phyloP scores from a whole-genome alignment of 2,113 vertebrate species.

The Pipra filicauda region DNA sequence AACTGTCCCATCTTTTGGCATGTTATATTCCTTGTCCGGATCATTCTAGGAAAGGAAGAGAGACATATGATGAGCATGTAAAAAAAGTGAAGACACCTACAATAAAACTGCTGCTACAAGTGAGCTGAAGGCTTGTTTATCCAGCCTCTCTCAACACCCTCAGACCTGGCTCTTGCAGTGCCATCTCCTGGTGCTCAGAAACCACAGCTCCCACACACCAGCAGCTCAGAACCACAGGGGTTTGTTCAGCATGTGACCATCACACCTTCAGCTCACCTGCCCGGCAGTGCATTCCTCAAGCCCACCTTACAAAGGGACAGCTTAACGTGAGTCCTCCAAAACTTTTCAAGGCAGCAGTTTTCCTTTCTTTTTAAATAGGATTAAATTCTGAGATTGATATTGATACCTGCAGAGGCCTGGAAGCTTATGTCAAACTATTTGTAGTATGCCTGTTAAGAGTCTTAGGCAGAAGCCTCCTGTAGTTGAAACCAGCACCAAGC shows the following conservation, averaged over 20 bases:
- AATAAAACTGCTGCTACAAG: neutral
- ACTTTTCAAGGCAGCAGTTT: neutral
- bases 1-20: conserved; percentile 97
- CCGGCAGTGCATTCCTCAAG: neutral
- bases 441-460: neutral
- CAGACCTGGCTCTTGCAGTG: neutral
- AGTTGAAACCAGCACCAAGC: neutral
- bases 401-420: neutral
- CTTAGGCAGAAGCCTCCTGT: neutral
- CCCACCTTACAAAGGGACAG: neutral
- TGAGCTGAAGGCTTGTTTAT: neutral
- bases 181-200: conserved; percentile 35
- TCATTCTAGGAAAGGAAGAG: conserved; percentile 80
- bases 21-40: conserved; percentile 98
- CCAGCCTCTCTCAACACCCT: neutral
- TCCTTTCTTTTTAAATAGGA: neutral
- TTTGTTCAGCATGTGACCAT: neutral
- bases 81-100: neutral
- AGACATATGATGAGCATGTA: neutral
- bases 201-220: neutral
- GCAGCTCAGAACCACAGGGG: neutral
- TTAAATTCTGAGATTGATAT: neutral
- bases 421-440: neutral
- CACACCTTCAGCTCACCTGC: neutral
- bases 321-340: neutral